phyloP scores from a whole-genome alignment of 2,888 invertebrate species.

The Hirtodrosophila trivittata region DNA sequence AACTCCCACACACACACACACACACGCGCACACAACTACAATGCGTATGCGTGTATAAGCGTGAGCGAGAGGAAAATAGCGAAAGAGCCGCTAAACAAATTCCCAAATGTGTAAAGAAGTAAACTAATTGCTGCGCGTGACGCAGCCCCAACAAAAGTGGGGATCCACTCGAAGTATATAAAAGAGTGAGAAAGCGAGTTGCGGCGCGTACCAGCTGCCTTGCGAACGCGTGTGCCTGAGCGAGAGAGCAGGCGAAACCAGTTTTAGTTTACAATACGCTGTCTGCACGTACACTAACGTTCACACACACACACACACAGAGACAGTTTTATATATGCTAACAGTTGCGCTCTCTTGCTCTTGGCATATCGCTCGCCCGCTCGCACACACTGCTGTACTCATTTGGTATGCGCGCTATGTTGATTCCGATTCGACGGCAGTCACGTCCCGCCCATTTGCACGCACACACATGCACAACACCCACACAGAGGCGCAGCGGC shows the following conservation, averaged over 20 bases:
- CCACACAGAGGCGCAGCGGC: constrained; percentile 25
- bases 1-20: constrained; percentile 42
- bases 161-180: constrained; percentile 55
- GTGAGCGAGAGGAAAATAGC: constrained; percentile 51
- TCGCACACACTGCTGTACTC: constrained; percentile 55
- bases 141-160: constrained; percentile 63
- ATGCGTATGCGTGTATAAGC: constrained; percentile 4
- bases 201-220: constrained; percentile 4
- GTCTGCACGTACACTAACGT: constrained; percentile 57
- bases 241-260: constrained; percentile 63
- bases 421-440: constrained; percentile 84
- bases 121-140: constrained; percentile 83
- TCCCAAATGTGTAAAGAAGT: constrained; percentile 81
- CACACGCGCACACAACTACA: not conserved
- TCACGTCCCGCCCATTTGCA: constrained; percentile 85
- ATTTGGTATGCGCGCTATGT: constrained; percentile 82
- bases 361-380: constrained; percentile 29
- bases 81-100: constrained; percentile 64
- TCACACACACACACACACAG: constrained; percentile 26
- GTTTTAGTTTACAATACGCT: constrained; percentile 66
- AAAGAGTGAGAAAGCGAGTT: constrained; percentile 46
- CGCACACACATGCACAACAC: constrained; percentile 63
- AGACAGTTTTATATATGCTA: not conserved
- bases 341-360: constrained; percentile 41
- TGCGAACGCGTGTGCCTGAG: constrained; percentile 32